These are phyloP conservation scores for Drosophila bipectinata DNA, from an alignment of 1,140 invertebrate genomes.

Conservation along the genomic window DNA sequence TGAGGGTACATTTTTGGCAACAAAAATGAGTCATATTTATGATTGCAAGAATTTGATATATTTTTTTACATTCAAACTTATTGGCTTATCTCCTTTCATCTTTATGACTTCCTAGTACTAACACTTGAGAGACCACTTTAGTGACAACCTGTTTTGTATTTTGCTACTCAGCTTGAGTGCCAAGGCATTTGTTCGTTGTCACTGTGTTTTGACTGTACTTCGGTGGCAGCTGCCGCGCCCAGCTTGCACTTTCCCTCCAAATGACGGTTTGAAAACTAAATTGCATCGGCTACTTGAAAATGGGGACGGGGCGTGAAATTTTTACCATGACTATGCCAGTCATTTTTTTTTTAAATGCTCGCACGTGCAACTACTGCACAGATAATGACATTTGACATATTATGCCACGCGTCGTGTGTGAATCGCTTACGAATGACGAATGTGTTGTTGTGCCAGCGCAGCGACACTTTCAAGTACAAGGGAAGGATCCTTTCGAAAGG, in stretches of 20 bases:
- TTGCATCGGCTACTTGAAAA: conserved; percentile 48
- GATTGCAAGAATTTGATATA: too few species aligned
- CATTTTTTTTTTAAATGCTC: conserved; percentile 1
- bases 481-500: conserved; percentile 11
- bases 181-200: conserved; percentile 3
- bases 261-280: conserved; percentile 33
- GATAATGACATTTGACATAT: conserved; percentile 76
- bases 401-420: conserved; percentile 45
- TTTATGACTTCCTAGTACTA: background rate
- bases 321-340: conserved; percentile 14
- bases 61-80: too few species aligned
- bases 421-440: conserved; percentile 73
- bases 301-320: conserved; percentile 43
- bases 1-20: background rate
- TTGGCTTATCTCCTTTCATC: background rate
- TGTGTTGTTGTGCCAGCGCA: conserved; percentile 73
- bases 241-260: conserved; percentile 30
- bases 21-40: background rate
- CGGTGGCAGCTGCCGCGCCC: conserved; percentile 30
- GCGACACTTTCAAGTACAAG: conserved; percentile 73
- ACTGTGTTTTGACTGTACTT: conserved; percentile 34
- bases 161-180: background rate
- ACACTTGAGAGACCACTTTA: background rate
- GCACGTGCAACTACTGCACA: conserved; percentile 40
- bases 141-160: conserved; percentile 1